These are phyloP conservation scores for Thalassophryne amazonica DNA, from an alignment of 2,797 vertebrate genomes.

Conservation along the genomic window DNA sequence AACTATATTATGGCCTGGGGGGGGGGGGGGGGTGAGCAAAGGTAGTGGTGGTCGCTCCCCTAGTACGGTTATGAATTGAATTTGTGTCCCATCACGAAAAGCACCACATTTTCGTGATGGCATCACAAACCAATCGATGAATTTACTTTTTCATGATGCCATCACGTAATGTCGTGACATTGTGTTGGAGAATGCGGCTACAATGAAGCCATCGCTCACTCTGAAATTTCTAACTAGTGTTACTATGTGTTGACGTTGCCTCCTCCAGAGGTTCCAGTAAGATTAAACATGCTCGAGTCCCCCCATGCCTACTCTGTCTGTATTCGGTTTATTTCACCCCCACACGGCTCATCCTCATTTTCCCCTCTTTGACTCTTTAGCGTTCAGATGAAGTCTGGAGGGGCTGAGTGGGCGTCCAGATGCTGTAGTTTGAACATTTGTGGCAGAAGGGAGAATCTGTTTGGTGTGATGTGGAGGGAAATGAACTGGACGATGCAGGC, in stretches of 20 bases:
- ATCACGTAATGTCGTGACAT: no score
- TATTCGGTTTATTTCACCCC: conserved; percentile 56
- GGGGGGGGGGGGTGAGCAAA: no score
- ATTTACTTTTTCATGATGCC: no score
- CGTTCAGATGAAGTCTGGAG: conserved; percentile 45
- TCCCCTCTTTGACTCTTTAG: conserved; percentile 21
- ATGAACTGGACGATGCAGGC: conserved; percentile 38
- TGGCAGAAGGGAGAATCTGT: conserved; percentile 32
- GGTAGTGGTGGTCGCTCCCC: no score
- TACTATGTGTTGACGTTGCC: conserved; percentile 40
- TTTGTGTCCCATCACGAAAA: no score
- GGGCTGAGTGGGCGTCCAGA: conserved; percentile 54
- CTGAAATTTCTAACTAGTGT: conserved; percentile 55
- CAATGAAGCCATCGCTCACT: conserved; percentile 35
- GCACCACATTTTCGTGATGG: no score
- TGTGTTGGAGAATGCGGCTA: no score
- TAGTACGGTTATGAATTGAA: no score
- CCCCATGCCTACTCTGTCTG: conserved; percentile 52
- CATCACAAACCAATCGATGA: no score
- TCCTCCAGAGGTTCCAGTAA: conserved; percentile 61
- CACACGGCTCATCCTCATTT: conserved; percentile 20
- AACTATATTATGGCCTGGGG: no score
- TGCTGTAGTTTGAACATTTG: conserved; percentile 51
- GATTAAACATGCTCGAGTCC: conserved; percentile 50
- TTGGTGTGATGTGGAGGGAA: conserved; percentile 44